These are phyloP conservation scores for Anhinga rufa DNA, from an alignment of 2,113 vertebrate species.

Conservation along the genomic window DNA sequence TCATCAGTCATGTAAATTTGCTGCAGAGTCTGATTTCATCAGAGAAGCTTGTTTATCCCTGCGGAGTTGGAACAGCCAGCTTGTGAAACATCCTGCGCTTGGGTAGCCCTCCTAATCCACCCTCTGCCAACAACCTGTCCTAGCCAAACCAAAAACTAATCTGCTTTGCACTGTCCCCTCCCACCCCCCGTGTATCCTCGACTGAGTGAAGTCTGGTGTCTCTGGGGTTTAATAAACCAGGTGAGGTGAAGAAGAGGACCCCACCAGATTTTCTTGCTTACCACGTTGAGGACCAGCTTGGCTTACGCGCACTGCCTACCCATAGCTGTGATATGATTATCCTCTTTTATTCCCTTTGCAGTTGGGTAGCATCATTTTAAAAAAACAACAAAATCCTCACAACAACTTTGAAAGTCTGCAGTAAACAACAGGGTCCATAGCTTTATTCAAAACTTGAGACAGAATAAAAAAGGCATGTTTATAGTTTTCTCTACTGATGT, in stretches of 20 bases:
- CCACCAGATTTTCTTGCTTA: background rate
- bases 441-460: background rate
- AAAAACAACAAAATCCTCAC: background rate
- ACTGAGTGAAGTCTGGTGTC: background rate
- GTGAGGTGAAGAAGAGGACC: background rate
- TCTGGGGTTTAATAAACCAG: background rate
- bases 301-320: background rate
- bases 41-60: background rate
- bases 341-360: slow-evolving; percentile 17
- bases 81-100: background rate
- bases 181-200: background rate
- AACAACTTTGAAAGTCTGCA: slow-evolving; percentile 1
- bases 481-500: background rate
- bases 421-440: background rate
- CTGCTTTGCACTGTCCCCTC: background rate
- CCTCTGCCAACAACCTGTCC: background rate
- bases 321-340: background rate
- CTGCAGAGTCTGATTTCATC: background rate
- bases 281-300: background rate
- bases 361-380: background rate
- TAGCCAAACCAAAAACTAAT: background rate
- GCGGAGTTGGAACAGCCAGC: background rate
- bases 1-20: background rate
- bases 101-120: background rate
- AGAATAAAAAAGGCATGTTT: background rate